These are phyloP conservation scores for Sturnus vulgaris DNA, from an alignment of 2,113 vertebrate species.

Conservation along the genomic window DNA sequence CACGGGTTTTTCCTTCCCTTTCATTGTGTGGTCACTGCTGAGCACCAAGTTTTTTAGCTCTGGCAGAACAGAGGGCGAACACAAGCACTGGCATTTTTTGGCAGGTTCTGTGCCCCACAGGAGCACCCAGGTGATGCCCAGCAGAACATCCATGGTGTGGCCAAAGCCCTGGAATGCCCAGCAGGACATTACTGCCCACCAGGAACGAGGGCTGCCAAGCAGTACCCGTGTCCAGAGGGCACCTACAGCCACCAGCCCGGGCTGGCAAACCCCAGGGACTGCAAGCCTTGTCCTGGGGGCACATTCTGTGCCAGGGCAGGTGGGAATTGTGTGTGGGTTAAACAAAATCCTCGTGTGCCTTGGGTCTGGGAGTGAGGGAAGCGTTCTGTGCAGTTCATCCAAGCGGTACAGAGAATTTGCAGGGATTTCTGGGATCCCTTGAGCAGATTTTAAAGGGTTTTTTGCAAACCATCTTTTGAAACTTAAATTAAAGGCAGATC, in stretches of 20 bases:
- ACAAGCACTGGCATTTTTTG: background rate
- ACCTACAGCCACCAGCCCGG: conserved; percentile 72
- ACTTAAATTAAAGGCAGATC: background rate
- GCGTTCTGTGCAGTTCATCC: background rate
- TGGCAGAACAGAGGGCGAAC: background rate
- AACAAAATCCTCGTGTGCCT: background rate
- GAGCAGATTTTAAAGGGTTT: background rate
- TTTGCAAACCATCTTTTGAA: background rate
- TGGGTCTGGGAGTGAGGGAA: background rate
- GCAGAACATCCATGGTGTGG: background rate
- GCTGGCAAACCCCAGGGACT: conserved; percentile 65
- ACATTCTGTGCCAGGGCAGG: conserved; percentile 84
- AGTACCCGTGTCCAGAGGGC: conserved; percentile 64
- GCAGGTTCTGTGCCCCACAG: conserved; percentile 65
- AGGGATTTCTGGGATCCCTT: background rate
- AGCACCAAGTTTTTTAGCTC: background rate
- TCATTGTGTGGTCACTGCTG: background rate
- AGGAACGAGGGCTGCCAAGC: conserved; percentile 65
- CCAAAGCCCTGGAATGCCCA: conserved; percentile 71
- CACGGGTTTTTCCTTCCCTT: background rate
- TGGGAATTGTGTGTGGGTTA: background rate
- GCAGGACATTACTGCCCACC: conserved; percentile 82
- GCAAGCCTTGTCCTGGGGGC: conserved; percentile 83
- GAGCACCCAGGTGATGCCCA: background rate
- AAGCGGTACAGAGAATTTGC: fast-evolving